Percentiles rank a stretch among this genome's conserved stretches.
Evolutionary conservation across 2,113 vertebrate genomes (phyloP).

Genomic region (Ciconia boyciana): DNA sequence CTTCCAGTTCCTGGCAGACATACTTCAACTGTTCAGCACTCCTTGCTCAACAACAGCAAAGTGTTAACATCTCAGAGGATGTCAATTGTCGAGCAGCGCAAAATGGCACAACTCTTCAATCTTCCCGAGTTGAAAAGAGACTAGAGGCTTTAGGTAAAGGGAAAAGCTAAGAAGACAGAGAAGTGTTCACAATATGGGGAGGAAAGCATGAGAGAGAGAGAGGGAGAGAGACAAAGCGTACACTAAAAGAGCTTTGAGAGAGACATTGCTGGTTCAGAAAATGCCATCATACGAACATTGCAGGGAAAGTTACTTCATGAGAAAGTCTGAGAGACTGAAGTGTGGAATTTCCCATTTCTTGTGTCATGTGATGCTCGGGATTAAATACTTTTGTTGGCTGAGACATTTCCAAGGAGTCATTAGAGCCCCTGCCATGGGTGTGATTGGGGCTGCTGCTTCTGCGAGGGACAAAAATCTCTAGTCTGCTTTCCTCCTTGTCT

Average conservation of each 20-base stretch:
- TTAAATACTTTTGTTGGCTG: not conserved
- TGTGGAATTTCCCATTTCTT: not conserved
- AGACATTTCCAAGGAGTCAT: not conserved
- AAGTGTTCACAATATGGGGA: not conserved
- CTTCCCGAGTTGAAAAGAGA: not conserved
- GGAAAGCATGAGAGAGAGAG: not conserved
- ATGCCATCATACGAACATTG: not conserved
- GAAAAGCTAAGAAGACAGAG: not conserved
- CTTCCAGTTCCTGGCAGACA: not conserved
- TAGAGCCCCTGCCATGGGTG: not conserved
- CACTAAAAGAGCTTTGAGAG: not conserved
- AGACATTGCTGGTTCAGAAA: not conserved
- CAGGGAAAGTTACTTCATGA: not conserved
- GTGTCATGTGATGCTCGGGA: not conserved
- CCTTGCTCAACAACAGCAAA: not conserved
- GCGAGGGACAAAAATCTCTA: not conserved
- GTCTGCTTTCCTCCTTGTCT: not conserved
- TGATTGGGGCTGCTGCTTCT: not conserved
- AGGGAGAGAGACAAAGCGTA: not conserved
- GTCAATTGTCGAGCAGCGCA: not conserved
- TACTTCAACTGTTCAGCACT: not conserved
- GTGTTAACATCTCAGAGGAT: not conserved
- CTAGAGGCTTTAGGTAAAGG: not conserved
- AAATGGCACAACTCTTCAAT: not conserved
- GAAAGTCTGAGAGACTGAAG: not conserved